Conservation (phyloP, 2,888 invertebrate species). For the Adelognathus sp. region DNA sequence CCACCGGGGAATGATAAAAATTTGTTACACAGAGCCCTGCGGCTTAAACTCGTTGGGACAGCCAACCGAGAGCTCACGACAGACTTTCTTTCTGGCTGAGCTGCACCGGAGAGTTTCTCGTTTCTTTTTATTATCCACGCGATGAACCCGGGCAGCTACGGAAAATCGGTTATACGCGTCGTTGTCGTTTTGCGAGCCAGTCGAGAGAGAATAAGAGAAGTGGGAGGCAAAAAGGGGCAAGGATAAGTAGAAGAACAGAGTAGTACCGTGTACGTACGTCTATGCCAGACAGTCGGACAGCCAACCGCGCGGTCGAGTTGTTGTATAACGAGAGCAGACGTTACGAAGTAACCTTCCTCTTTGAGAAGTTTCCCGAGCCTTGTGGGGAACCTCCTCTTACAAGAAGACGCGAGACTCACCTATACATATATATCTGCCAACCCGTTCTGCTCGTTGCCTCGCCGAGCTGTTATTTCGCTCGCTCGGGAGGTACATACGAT, state of each 20-base stretch:
- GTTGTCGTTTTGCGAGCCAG: conserved; percentile 10
- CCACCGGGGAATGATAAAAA: conserved; percentile 13
- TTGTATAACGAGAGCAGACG: conserved; percentile 59
- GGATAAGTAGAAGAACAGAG: conserved; percentile 26
- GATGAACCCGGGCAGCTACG: conserved; percentile 13
- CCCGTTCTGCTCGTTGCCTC: conserved; percentile 41
- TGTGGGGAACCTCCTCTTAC: conserved; percentile 50
- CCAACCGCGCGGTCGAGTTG: conserved; percentile 53
- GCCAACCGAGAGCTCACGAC: background rate
- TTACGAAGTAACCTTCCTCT: conserved; percentile 58
- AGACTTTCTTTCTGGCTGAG: conserved; percentile 5
- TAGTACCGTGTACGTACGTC: conserved; percentile 20
- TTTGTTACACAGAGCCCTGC: conserved; percentile 13
- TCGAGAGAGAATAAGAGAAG: conserved; percentile 11
- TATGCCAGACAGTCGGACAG: conserved; percentile 31
- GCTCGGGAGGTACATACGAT: conserved; percentile 42
- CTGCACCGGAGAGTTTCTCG: conserved; percentile 4
- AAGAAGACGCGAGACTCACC: conserved; percentile 25
- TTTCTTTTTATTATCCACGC: conserved; percentile 12
- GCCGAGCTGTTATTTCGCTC: conserved; percentile 44
- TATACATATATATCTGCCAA: conserved; percentile 38
- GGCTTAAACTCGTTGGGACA: background rate
- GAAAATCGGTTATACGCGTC: conserved; percentile 35
- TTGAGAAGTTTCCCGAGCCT: conserved; percentile 57
- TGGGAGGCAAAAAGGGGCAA: conserved; percentile 1